A percentile compares a stretch with the other conserved stretches of the same genome.
phyloP scores from a whole-genome alignment of 2,113 vertebrate species.

The Vulpes lagopus region DNA sequence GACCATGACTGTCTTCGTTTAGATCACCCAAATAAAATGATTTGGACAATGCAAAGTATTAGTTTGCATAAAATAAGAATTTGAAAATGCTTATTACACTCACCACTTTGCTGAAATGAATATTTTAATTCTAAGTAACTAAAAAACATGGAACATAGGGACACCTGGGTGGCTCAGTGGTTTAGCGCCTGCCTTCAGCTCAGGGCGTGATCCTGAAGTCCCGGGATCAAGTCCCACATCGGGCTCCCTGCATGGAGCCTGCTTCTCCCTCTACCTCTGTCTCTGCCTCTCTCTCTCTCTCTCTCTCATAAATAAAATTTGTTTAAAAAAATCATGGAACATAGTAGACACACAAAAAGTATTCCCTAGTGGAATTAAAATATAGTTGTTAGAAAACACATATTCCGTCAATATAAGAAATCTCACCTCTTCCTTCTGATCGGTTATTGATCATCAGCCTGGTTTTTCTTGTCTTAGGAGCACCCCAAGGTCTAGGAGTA shows the following conservation, averaged over 20 bases:
- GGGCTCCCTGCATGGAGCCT: too few species aligned
- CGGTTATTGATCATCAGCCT: rapidly evolving
- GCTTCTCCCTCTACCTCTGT: too few species aligned
- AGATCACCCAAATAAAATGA: background rate
- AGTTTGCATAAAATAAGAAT: background rate
- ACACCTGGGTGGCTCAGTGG: too few species aligned
- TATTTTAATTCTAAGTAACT: background rate
- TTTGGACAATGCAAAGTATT: background rate
- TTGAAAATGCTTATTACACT: background rate
- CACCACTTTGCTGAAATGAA: background rate
- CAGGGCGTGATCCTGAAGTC: too few species aligned
- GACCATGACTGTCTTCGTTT: too few species aligned
- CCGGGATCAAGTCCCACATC: too few species aligned
- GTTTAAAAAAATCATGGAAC: background rate
- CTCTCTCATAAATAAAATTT: too few species aligned
- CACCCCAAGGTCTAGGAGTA: background rate
- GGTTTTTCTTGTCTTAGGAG: background rate
- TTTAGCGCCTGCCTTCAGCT: too few species aligned
- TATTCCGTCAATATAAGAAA: background rate
- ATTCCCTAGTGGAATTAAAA: background rate
- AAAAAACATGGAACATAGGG: background rate
- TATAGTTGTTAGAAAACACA: background rate
- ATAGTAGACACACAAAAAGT: background rate
- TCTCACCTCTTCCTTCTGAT: constrained; percentile 51
- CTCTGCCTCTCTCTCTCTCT: too few species aligned